Base-by-base conservation (phyloP, 2,888 invertebrate genomes). In the Ophion slaviceki region DNA sequence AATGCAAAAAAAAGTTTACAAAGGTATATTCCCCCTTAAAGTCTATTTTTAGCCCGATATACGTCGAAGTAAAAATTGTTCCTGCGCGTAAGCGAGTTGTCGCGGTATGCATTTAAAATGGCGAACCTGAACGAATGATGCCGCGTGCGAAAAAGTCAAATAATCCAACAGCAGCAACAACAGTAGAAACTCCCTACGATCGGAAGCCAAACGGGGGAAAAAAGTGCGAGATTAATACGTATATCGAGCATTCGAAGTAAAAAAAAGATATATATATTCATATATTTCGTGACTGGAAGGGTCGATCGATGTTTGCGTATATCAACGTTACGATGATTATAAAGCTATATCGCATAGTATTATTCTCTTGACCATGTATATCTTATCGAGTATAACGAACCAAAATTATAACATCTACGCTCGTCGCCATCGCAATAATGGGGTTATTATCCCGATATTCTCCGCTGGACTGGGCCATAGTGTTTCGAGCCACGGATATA, bases 261-360 rank as follows among this genome's bases (percentile, higher is more conserved):
- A n/a, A 45, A 20, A 20, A 40, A 24, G 0, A 32, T 14, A 32
- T 14, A 17, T 28, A 57, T 64, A 77, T 53, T 8, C 7, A 14
- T 32, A 74, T 36, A 67, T 62, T 80, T 71, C 61, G 74, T 32
- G 80, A 80, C 76, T 76, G 80, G 80, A 84, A 80, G 76, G 84
- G 80, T 76, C 47, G 45, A 80, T 62, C 36, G 68, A 70, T 8
- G 61, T 61, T 61, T 11, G 40, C 59, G 40, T 57, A 45, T 68
- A 32, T 24, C 10, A 40, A 59, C n/a, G 59, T 68, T 78, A 78
- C 10, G 67, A 78, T 45, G 28, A 78, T 78, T 68, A 68, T 68
- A 2, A n/a, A 68, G 68, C 32, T 53, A 20, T 36, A 59, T 36
- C 57, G 57, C 20, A 62, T 61, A 78, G 68, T 70, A 70, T 78